A percentile compares a stretch with the other conserved stretches of the same genome.
These are phyloP conservation scores for Romanogobio albipinnatus DNA, from an alignment of 2,113 vertebrate genomes.

Conservation along the genomic window DNA sequence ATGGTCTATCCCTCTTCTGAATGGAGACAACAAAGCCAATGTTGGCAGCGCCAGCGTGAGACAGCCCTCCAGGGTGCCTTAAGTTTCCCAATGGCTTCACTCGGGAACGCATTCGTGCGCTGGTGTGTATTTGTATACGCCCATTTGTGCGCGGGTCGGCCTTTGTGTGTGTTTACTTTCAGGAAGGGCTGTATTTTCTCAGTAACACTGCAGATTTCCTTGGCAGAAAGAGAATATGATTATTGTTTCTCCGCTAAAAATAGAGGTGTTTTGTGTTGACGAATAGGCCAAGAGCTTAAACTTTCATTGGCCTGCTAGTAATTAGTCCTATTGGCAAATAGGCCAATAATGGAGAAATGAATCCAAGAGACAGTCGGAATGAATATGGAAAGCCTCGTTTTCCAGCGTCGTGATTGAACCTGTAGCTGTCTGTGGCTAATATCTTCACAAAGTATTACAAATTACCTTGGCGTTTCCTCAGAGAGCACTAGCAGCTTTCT, in stretches of 20 bases:
- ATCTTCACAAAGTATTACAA: conserved; percentile 63
- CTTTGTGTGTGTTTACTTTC: conserved; percentile 41
- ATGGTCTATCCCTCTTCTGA: conserved; percentile 61
- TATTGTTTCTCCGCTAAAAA: conserved; percentile 49
- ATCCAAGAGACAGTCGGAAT: conserved; percentile 68
- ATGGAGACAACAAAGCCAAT: conserved; percentile 60
- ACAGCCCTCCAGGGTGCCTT: conserved; percentile 54
- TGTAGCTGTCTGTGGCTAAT: conserved; percentile 70
- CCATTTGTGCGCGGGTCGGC: not conserved
- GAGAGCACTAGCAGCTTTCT: conserved; percentile 22
- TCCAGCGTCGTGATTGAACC: conserved; percentile 62
- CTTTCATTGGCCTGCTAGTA: conserved; percentile 59
- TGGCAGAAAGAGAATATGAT: conserved; percentile 51
- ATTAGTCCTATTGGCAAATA: conserved; percentile 74
- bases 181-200: conserved; percentile 43
- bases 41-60: conserved; percentile 50
- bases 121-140: conserved; percentile 38
- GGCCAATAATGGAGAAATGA: conserved; percentile 73
- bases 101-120: conserved; percentile 40
- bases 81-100: conserved; percentile 50
- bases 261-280: conserved; percentile 48
- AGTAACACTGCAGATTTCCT: conserved; percentile 7
- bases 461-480: conserved; percentile 44
- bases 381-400: conserved; percentile 67
- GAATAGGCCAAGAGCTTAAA: conserved; percentile 53